phyloP scores from a whole-genome alignment of 2,888 invertebrate species.

The Strigamia maritima region DNA sequence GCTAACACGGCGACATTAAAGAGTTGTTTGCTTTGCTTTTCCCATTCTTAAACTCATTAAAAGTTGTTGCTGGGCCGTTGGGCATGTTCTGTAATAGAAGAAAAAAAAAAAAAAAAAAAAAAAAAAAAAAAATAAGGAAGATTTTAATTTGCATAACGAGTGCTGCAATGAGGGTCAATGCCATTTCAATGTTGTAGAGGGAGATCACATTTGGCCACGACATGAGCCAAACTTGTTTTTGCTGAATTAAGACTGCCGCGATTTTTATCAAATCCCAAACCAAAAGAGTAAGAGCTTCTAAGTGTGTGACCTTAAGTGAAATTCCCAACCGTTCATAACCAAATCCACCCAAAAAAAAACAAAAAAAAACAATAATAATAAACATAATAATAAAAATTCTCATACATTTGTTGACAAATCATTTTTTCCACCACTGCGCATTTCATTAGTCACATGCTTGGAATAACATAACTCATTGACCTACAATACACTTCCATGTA shows the following conservation, averaged over 20 bases:
- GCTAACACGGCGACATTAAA: background rate
- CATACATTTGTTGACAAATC: no score
- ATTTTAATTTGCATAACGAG: conserved; percentile 11
- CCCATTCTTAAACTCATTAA: background rate
- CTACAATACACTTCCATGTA: no score
- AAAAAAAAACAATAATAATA: background rate
- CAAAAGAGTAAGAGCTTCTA: background rate
- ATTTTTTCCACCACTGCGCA: no score
- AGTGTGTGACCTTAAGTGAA: background rate
- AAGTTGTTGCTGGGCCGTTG: background rate
- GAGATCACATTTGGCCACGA: conserved; percentile 19
- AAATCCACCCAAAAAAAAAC: background rate
- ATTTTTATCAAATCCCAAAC: background rate
- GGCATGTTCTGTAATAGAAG: background rate
- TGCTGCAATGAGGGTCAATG: conserved; percentile 19
- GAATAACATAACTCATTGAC: no score
- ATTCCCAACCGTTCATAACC: conserved; percentile 14
- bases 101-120: background rate
- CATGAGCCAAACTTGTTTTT: conserved; percentile 23
- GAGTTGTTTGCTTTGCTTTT: conserved; percentile 19
- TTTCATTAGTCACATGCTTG: no score
- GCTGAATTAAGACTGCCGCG: conserved; percentile 2
- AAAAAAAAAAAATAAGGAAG: background rate
- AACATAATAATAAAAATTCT: background rate
- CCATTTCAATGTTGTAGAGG: conserved; percentile 5